Evolutionary conservation across 1,140 invertebrate genomes (phyloP).

Genomic region (Chelonus insularis): DNA sequence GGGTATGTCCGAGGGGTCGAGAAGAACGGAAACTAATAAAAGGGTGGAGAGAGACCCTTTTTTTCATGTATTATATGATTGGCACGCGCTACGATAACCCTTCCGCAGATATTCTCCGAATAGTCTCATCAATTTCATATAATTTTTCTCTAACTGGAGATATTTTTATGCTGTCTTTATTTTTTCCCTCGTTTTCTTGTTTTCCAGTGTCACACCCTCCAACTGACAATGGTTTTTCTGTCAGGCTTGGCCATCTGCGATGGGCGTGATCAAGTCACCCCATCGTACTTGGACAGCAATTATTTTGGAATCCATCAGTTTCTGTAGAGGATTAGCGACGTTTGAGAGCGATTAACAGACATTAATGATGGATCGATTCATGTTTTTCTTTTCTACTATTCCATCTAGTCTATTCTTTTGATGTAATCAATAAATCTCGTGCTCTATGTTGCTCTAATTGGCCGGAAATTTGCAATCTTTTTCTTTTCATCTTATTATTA

Average conservation of each 20-base stretch:
- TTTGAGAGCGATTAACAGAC: slow-evolving; percentile 39
- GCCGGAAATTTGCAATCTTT: too few relatives aligned
- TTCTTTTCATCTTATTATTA: too few relatives aligned
- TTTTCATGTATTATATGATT: slow-evolving; percentile 30
- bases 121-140: slow-evolving; percentile 54
- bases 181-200: slow-evolving; percentile 12
- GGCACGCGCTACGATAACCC: slow-evolving; percentile 46
- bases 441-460: background rate
- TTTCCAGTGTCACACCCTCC: slow-evolving; percentile 24
- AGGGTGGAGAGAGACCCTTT: slow-evolving; percentile 36
- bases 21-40: slow-evolving; percentile 38
- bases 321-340: slow-evolving; percentile 32
- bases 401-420: background rate
- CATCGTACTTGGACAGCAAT: slow-evolving; percentile 38
- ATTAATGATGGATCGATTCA: slow-evolving; percentile 42
- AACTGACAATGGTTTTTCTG: slow-evolving; percentile 10
- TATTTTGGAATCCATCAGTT: slow-evolving; percentile 52
- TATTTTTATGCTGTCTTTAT: slow-evolving; percentile 26
- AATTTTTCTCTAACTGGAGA: slow-evolving; percentile 37
- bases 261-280: slow-evolving; percentile 27
- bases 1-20: background rate
- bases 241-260: slow-evolving; percentile 28
- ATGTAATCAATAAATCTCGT: background rate
- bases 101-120: slow-evolving; percentile 30
- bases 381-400: slow-evolving; percentile 10